Percentiles rank a stretch among this genome's conserved stretches.
phyloP scores from a whole-genome alignment of 37 sponge, comb jelly and placozoan species.

The Theonella swinhoei region DNA sequence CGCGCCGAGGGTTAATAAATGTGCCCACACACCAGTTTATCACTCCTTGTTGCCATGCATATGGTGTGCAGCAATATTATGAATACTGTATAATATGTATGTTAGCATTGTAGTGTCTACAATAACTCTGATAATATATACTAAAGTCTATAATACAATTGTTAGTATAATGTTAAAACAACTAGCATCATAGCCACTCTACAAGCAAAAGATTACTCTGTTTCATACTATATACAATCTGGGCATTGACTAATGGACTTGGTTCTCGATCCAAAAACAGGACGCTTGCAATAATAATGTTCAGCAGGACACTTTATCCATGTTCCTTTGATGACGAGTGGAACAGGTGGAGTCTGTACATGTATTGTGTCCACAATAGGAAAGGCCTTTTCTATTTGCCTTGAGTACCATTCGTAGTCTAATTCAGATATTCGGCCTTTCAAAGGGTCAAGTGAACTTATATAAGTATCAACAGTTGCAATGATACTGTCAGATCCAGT shows the following conservation, averaged over 20 bases:
- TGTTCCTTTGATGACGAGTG: conserved; percentile 42
- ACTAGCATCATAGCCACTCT: too few species aligned
- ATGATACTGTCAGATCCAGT: not conserved
- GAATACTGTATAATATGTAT: too few species aligned
- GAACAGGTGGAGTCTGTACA: not conserved
- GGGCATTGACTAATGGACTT: not conserved
- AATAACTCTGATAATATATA: too few species aligned
- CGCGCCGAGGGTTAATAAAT: too few species aligned
- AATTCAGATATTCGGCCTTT: not conserved
- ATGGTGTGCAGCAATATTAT: too few species aligned
- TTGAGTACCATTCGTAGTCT: not conserved
- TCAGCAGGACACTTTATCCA: conserved; percentile 81
- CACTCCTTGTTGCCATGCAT: too few species aligned
- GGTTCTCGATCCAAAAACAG: not conserved
- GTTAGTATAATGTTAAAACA: too few species aligned
- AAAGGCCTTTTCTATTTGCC: not conserved
- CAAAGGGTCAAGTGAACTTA: not conserved
- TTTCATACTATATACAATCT: too few species aligned
- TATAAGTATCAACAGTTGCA: not conserved
- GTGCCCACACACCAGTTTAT: too few species aligned
- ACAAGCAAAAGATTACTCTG: too few species aligned
- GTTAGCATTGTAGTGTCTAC: too few species aligned
- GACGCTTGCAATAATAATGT: conserved; percentile 71
- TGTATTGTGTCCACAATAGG: not conserved
- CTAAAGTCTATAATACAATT: too few species aligned